These are phyloP conservation scores for Chrysodeixis includens DNA, from an alignment of 2,888 invertebrate species.

Conservation along the genomic window DNA sequence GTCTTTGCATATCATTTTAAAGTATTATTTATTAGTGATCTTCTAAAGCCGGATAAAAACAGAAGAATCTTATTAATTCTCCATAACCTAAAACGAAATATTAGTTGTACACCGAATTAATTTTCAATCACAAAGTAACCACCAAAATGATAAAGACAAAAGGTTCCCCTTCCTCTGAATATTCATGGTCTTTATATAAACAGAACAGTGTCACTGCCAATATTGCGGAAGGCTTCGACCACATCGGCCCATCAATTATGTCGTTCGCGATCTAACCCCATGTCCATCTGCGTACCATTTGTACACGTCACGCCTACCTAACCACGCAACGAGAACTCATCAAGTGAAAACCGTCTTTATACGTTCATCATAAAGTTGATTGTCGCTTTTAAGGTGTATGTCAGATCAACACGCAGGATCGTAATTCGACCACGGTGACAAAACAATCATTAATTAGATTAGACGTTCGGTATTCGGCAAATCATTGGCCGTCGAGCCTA, in stretches of 20 bases:
- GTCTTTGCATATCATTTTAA: too few relatives aligned
- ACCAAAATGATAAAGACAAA: conserved; percentile 52
- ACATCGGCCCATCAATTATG: conserved; percentile 81
- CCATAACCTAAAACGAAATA: too few relatives aligned
- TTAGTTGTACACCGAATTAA: neutral
- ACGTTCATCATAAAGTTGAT: conserved; percentile 45
- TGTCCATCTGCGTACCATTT: conserved; percentile 83
- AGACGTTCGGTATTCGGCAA: conserved; percentile 72
- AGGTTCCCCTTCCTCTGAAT: conserved; percentile 60
- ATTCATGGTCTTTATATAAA: conserved; percentile 66
- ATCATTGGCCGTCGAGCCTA: conserved; percentile 74
- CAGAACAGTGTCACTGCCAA: conserved; percentile 65
- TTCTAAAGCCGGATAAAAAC: neutral
- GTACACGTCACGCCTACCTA: conserved; percentile 77
- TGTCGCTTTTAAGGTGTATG: conserved; percentile 27
- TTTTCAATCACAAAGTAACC: neutral
- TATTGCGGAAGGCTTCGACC: conserved; percentile 66
- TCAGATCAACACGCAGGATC: conserved; percentile 66
- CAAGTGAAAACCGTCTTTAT: conserved; percentile 57
- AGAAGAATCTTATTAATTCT: too few relatives aligned
- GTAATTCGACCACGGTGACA: conserved; percentile 76
- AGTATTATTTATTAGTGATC: too few relatives aligned
- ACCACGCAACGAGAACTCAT: conserved; percentile 52
- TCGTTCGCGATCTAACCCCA: conserved; percentile 81
- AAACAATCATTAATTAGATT: conserved; percentile 82